Base-by-base conservation (phyloP, 2,888 invertebrate species). In the Machimus atricapillus region DNA sequence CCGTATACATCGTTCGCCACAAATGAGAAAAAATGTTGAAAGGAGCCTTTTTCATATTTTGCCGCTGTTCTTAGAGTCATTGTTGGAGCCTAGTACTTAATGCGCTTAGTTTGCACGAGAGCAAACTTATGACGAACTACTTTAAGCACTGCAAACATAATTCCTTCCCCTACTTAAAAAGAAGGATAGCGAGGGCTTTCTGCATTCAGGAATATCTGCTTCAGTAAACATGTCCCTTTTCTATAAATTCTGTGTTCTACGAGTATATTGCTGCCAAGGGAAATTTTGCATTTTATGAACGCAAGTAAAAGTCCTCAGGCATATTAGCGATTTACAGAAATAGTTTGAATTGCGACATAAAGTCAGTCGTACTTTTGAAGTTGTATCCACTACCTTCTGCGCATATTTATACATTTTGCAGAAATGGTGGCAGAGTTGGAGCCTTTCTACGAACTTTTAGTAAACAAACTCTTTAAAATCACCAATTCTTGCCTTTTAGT, bases 111-210 rank as follows among this genome's bases (percentile, higher is more conserved):
- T 82, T 46, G 43, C 46, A 73, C 12, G 46, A 74, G 74, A 74
- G 85, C 74, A 74, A 16, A 74, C 85, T 85, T 85, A n/a, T 85
- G 34, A 82, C 82, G 82, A 58, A 82, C 82, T 82, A 74, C 74
- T 85, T 85, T 73, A 85, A 85, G 74, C 46, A 85, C 74, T 85
- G 23, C n/a, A 85, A 82, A 82, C 58, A 82, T 82, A 82, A 82
- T 82, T 82, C 66, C 31, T 66, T 82, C n/a, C 66, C 66, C 82
- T 82, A 37, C 82, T 82, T 82, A 58, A 66, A 82, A 58, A 66
- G 82, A 58, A 66, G 58, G 66, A 58, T 56, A 66, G 82, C 66
- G 56, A 66, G 66, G 12, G 16, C 12, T 82, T 82, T 82, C 23
- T 40, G 16, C 76, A 82, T 82, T 82, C 27, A 82, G 34, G 40